Percentiles rank a stretch among this genome's conserved stretches.
Evolutionary conservation across 2,113 vertebrate genomes (phyloP).

Genomic region (Todiramphus chloris): DNA sequence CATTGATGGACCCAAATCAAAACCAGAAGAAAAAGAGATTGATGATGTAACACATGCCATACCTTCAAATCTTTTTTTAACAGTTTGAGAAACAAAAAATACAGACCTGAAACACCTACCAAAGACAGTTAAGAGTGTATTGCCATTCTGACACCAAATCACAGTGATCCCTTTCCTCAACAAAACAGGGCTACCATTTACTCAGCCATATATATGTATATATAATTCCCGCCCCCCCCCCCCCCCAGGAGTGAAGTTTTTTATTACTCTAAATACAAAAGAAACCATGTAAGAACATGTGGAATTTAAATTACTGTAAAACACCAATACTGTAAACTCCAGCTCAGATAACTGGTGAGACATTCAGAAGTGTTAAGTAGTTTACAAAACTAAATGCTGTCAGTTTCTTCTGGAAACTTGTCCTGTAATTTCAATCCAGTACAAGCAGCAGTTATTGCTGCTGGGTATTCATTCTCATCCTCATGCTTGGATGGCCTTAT

Average conservation of each 20-base stretch:
- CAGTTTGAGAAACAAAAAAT: background rate
- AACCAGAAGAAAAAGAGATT: background rate
- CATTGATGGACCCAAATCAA: background rate
- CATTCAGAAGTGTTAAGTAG: background rate
- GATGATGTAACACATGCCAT: background rate
- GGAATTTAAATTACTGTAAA: background rate
- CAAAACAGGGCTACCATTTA: background rate
- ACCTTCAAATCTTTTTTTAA: background rate
- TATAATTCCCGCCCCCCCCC: too few species aligned
- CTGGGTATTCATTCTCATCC: background rate
- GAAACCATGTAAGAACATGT: background rate
- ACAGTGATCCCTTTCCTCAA: background rate
- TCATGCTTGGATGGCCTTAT: background rate
- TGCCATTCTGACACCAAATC: background rate
- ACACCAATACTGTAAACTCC: background rate
- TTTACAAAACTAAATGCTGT: background rate
- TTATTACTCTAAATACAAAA: background rate
- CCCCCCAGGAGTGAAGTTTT: background rate
- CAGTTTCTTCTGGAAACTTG: background rate
- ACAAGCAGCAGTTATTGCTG: background rate
- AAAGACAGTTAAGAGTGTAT: background rate
- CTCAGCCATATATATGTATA: too few species aligned
- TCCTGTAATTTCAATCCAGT: background rate
- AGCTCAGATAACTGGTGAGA: background rate
- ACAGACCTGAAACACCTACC: background rate